Conservation (phyloP, 53 echinoderm and acorn worm genomes). For the Paracentrotus lividus region DNA sequence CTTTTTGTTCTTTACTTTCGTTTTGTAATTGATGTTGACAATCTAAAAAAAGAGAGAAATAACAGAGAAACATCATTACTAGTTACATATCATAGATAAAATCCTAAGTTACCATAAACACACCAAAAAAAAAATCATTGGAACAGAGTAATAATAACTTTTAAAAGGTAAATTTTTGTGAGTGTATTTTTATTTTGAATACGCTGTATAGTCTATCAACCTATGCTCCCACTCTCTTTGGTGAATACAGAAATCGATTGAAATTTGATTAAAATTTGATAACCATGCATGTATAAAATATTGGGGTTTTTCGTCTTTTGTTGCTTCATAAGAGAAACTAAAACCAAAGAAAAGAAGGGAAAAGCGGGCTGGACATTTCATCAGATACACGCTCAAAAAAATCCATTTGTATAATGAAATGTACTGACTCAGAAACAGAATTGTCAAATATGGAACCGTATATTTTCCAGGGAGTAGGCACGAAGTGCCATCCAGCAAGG, state of each 20-base stretch:
- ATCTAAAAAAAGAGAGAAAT: no score
- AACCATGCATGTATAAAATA: conserved; percentile 13
- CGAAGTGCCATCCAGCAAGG: background rate
- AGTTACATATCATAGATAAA: no score
- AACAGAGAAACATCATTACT: no score
- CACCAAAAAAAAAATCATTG: no score
- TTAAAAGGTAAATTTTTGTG: no score
- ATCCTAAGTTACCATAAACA: no score
- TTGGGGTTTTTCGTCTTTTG: background rate
- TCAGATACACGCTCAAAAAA: background rate
- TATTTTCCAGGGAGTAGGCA: background rate
- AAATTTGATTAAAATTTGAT: conserved; percentile 42
- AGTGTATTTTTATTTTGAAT: no score
- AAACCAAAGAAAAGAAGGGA: background rate
- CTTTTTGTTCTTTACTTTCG: no score
- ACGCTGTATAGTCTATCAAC: no score
- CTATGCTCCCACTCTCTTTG: no score
- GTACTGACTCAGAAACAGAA: background rate
- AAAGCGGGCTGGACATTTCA: background rate
- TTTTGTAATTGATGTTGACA: no score
- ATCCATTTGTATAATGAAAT: conserved; percentile 5
- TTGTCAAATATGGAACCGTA: background rate
- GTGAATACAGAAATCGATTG: background rate
- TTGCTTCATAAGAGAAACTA: background rate
- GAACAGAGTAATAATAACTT: no score